phyloP scores from a whole-genome alignment of 2,113 vertebrate genomes.

The Seriola dumerili region DNA sequence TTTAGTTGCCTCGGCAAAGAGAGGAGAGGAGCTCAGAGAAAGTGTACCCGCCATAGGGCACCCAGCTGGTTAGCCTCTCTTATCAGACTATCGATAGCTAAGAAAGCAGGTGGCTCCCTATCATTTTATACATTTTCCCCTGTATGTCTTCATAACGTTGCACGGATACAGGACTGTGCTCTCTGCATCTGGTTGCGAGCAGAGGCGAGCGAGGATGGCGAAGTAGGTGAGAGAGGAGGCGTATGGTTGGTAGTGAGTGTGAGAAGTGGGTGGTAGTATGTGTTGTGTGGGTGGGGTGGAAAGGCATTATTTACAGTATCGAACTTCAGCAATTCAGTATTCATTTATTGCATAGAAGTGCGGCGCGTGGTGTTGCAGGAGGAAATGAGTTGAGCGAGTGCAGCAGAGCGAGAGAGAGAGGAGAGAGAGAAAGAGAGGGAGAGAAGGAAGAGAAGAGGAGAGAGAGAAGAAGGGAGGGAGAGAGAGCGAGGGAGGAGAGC shows the following conservation, averaged over 20 bases:
- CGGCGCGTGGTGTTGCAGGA: too few species aligned
- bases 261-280: too few species aligned
- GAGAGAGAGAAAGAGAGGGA: constrained; percentile 72
- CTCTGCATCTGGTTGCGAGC: constrained; percentile 99
- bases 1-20: constrained; percentile 57
- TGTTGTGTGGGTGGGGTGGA: constrained; percentile 99
- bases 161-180: constrained; percentile 93
- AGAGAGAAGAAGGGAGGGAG: constrained; percentile 80
- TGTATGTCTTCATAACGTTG: constrained; percentile 91
- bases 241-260: too few species aligned
- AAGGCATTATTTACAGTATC: constrained; percentile 99
- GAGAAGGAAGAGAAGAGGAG: constrained; percentile 81
- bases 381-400: constrained; percentile 99
- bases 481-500: background rate
- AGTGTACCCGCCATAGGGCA: constrained; percentile 51
- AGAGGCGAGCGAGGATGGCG: too few species aligned
- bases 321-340: constrained; percentile 99
- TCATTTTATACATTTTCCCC: constrained; percentile 76
- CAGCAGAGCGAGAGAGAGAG: constrained; percentile 89
- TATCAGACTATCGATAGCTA: constrained; percentile 69
- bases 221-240: too few species aligned
- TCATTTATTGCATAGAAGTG: constrained; percentile 99
- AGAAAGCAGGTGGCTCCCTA: constrained; percentile 66
- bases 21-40: constrained; percentile 59
- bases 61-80: constrained; percentile 62